Base-by-base conservation (phyloP, 2,797 vertebrate species). In the Gouania willdenowi region DNA sequence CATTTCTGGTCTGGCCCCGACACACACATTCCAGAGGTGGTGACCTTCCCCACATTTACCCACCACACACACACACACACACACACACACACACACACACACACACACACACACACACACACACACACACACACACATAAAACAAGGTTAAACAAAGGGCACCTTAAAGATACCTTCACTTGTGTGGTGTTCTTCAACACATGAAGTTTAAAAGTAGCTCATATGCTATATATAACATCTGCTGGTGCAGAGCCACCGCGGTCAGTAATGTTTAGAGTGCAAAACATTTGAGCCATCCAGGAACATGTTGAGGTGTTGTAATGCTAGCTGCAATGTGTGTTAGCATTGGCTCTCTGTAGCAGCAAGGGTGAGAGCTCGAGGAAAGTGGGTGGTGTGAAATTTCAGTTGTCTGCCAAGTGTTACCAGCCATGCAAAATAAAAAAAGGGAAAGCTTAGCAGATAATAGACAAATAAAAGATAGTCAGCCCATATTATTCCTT, bases 241-340 rank as follows among this genome's bases (percentile, higher is more conserved):
- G n/a, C n/a, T 15, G 24, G 33, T 20, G 20, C 20, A 20, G 6
- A 6, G 38, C 41, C 27, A 50, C 38, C 46, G 36, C 43, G 8
- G 19, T 38, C 39, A 39, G 12, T 10, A 33, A 13, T 19, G 41
- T 54, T 29, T 49, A 42, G 47, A 40, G 59, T 63, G 53, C 37
- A 65, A 69, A 60, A 49, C 53, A 58, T 41, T 42, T 23, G 48
- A 37, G 48, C 18, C 42, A 64, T 55, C 55, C 35, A 36, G 71
- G 72, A 79, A 83, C 75, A 79, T 70, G 82, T 74, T 79, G 80
- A 79, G 63, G 69, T 67, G 76, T 59, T 71, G 74, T 82, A 82
- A 83, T 77, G 59, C 61, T 76, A 80, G 69, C 76, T 80, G 76
- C 57, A 69, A 75, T 67, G 72, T 36, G 64, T 68, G 63, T 50